phyloP scores from a whole-genome alignment of 2,888 invertebrate genomes.

The Prosopocoilus inquinatus region DNA sequence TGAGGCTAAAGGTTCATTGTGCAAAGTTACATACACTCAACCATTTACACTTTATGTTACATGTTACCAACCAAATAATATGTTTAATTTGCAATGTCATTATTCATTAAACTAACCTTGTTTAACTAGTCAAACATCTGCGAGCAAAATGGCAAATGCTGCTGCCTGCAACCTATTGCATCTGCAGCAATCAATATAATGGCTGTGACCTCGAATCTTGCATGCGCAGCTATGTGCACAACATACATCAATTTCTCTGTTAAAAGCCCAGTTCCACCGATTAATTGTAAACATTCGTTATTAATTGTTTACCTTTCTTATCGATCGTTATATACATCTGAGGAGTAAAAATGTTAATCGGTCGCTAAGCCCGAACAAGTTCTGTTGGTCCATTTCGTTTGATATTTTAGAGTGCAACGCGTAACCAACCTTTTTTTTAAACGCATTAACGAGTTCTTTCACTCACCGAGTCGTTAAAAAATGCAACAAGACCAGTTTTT shows the following conservation, averaged over 20 bases:
- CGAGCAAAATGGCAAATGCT: slow-evolving; percentile 25
- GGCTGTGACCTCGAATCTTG: slow-evolving; percentile 32
- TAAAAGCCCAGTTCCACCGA: slow-evolving; percentile 3
- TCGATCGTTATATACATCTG: too few relatives aligned
- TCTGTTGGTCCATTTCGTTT: not conserved
- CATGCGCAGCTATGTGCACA: slow-evolving; percentile 16
- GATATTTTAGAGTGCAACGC: not conserved
- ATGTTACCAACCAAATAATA: not conserved
- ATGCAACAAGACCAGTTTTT: slow-evolving; percentile 21
- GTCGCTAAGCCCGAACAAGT: not conserved
- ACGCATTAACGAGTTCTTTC: slow-evolving; percentile 6
- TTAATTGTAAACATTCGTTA: slow-evolving; percentile 3
- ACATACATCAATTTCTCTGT: not conserved
- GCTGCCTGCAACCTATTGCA: slow-evolving; percentile 29
- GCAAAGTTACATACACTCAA: too few relatives aligned
- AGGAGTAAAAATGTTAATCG: not conserved
- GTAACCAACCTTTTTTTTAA: not conserved
- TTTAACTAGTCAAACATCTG: slow-evolving; percentile 29
- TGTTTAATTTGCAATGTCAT: not conserved
- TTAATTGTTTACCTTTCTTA: slow-evolving; percentile 6
- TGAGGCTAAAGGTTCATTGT: too few relatives aligned
- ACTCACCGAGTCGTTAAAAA: slow-evolving; percentile 10
- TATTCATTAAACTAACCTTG: slow-evolving; percentile 20
- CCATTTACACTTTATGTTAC: too few relatives aligned
- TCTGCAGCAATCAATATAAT: slow-evolving; percentile 39